A percentile compares a stretch with the other conserved stretches of the same genome.
phyloP scores from a whole-genome alignment of 2,797 vertebrate genomes.

The Thunnus albacares region DNA sequence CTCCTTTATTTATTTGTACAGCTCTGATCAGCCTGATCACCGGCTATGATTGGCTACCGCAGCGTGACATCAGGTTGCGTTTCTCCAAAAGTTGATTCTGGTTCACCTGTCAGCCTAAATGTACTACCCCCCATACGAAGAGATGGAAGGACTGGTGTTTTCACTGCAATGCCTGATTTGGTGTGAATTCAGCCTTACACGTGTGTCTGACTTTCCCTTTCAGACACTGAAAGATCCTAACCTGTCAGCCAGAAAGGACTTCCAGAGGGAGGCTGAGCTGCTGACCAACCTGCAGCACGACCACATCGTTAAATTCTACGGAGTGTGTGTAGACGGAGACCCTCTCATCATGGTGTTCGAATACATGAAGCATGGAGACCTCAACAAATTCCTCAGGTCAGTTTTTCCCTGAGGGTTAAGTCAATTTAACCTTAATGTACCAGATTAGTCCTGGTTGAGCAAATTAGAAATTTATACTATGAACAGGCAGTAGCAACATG shows the following conservation, averaged over 20 bases:
- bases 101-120: too few relatives aligned
- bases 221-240: slow-evolving; percentile 98
- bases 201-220: background rate
- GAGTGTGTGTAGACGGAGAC: slow-evolving; percentile 96
- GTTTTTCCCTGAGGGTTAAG: slow-evolving; percentile 16
- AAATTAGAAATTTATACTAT: slow-evolving; percentile 15
- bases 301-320: slow-evolving; percentile 98
- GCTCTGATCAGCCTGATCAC: too few relatives aligned
- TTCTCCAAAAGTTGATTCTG: too few relatives aligned
- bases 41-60: too few relatives aligned
- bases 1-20: too few relatives aligned
- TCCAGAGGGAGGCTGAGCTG: slow-evolving; percentile 97
- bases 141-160: too few relatives aligned
- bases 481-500: background rate
- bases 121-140: too few relatives aligned
- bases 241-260: slow-evolving; percentile 95
- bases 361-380: slow-evolving; percentile 99
- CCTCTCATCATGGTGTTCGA: slow-evolving; percentile 99
- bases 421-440: slow-evolving; percentile 19
- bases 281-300: slow-evolving; percentile 98
- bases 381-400: slow-evolving; percentile 98
- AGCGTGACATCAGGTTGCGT: too few relatives aligned
- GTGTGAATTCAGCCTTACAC: too few relatives aligned
- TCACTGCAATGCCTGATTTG: too few relatives aligned
- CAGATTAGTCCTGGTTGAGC: background rate